Percentiles rank a stretch among this genome's conserved stretches.
Evolutionary conservation across 2,797 vertebrate genomes (phyloP).

Genomic region (Poecilia velifera): DNA sequence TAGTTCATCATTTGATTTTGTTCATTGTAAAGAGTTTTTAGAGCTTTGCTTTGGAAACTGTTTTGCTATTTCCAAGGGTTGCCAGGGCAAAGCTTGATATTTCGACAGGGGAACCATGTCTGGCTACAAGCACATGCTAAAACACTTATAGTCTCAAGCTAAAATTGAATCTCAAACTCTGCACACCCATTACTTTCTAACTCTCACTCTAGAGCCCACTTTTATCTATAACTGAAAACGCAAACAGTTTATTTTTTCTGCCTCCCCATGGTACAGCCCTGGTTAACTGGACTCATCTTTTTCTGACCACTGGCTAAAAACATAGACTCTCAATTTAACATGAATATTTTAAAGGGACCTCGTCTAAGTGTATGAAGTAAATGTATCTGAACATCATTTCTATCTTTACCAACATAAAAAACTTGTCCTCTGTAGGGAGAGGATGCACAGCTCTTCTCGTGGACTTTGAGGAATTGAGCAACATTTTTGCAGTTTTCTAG

Average conservation of each 20-base stretch:
- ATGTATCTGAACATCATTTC: slow-evolving; percentile 54
- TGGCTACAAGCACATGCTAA: slow-evolving; percentile 17
- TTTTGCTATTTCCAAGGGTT: slow-evolving; percentile 58
- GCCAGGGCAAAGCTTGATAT: slow-evolving; percentile 32
- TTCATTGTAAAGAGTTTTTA: slow-evolving; percentile 59
- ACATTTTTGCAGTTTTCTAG: slow-evolving; percentile 15
- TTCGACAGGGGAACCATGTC: slow-evolving; percentile 22
- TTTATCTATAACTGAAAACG: slow-evolving; percentile 79
- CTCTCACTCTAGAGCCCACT: slow-evolving; percentile 50
- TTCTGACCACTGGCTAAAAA: slow-evolving; percentile 65
- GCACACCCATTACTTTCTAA: slow-evolving; percentile 53
- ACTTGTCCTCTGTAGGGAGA: slow-evolving; percentile 25
- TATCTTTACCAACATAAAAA: slow-evolving; percentile 58
- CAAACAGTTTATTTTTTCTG: slow-evolving; percentile 69
- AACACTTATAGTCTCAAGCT: slow-evolving; percentile 1
- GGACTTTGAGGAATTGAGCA: not conserved
- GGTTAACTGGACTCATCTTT: slow-evolving; percentile 71
- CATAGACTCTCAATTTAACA: slow-evolving; percentile 73
- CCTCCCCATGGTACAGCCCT: slow-evolving; percentile 55
- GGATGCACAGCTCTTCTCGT: slow-evolving; percentile 14
- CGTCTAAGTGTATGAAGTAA: slow-evolving; percentile 59
- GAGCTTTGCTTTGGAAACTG: slow-evolving; percentile 58
- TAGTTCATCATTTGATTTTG: slow-evolving; percentile 78
- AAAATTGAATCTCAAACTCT: slow-evolving; percentile 14
- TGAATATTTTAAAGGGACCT: slow-evolving; percentile 79